Conservation (phyloP, 2,888 invertebrate genomes). For the Lamproptera curius region DNA sequence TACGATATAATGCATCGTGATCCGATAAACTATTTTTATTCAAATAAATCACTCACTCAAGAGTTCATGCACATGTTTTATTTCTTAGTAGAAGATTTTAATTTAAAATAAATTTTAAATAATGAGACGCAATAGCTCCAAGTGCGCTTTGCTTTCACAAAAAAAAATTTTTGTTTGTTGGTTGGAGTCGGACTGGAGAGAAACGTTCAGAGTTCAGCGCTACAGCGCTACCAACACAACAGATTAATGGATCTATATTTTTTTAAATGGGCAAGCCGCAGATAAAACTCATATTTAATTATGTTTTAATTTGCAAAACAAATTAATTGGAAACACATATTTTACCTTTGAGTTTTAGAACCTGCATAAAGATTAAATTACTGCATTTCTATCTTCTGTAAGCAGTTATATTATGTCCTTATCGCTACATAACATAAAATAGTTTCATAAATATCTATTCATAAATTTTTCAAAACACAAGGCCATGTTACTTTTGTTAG, state of each 20-base stretch:
- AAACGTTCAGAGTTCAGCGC: slow-evolving; percentile 22
- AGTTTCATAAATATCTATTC: no score
- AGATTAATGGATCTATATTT: neutral
- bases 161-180: slow-evolving; percentile 48
- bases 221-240: slow-evolving; percentile 10
- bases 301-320: no score
- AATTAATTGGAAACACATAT: no score
- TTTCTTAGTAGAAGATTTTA: slow-evolving; percentile 39
- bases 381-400: no score
- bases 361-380: no score
- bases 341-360: no score
- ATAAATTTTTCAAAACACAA: no score
- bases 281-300: no score
- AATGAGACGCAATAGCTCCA: slow-evolving; percentile 61
- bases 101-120: slow-evolving; percentile 38
- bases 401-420: no score
- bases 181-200: slow-evolving; percentile 24
- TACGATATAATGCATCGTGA: slow-evolving; percentile 37
- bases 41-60: slow-evolving; percentile 64
- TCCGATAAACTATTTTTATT: slow-evolving; percentile 35
- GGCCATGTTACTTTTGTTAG: no score
- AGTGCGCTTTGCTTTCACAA: slow-evolving; percentile 69
- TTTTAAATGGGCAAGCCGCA: no score
- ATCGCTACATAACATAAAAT: no score
- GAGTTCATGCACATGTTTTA: slow-evolving; percentile 73